Evolutionary conservation across 2,888 invertebrate genomes (phyloP).

Genomic region (Lepeophtheirus nordmannii): DNA sequence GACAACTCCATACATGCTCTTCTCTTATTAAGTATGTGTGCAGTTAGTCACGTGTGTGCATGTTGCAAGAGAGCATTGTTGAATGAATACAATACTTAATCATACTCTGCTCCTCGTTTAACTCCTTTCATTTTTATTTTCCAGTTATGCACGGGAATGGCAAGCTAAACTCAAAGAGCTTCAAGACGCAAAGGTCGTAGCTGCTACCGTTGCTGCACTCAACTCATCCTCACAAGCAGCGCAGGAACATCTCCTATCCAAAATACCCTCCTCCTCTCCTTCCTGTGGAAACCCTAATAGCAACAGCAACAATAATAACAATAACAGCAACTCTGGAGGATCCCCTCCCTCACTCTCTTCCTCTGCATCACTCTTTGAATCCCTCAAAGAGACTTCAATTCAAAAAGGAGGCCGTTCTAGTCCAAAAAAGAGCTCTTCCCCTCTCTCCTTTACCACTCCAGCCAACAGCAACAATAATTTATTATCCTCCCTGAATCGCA

Average conservation of each 20-base stretch:
- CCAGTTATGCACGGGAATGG: conserved; percentile 19
- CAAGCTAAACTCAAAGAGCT: conserved; percentile 21
- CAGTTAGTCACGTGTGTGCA: no score
- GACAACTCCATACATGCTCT: no score
- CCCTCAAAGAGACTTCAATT: no score
- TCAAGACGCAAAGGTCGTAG: conserved; percentile 14
- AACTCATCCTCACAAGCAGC: background rate
- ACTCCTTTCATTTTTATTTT: background rate
- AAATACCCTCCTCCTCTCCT: background rate
- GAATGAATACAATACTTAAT: background rate
- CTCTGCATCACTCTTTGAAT: no score
- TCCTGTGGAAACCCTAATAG: background rate
- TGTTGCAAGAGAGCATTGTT: no score
- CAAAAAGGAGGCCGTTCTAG: no score
- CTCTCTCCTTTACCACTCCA: background rate
- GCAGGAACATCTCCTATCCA: no score
- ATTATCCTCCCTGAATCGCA: background rate
- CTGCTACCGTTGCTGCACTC: background rate
- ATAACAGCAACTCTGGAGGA: no score
- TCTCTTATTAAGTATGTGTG: no score
- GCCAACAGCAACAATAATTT: background rate
- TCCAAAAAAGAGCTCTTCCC: background rate
- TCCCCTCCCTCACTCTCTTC: no score
- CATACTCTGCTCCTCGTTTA: background rate
- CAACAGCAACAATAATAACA: no score